Evolutionary conservation across 2,888 invertebrate genomes (phyloP), one percentile per base, ranked within the genome.

Genomic region (Syrista parreyssii): DNA sequence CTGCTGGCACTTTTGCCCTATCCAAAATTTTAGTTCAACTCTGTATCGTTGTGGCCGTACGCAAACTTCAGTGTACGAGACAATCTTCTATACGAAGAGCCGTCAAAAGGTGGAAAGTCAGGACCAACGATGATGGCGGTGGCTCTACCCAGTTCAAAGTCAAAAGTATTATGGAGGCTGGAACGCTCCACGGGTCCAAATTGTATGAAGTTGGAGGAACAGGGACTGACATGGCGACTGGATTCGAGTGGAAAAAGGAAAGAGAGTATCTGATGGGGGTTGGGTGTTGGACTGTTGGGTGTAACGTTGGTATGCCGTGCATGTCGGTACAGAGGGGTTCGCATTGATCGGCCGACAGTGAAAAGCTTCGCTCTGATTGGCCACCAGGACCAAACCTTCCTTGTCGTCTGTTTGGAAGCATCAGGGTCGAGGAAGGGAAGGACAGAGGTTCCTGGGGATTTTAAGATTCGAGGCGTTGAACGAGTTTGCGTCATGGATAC

Each of bases 291-390:
- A 55, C 15, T 55, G 6, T 55, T 55, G 55, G 23, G 9, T 55
- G 55, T 82, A 79, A 78, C 81, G 77, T 81, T 82, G 84, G 82
- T 84, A 85, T 86, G 84, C 83, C 81, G 83, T 85, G 85, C 85
- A 86, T 80, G 89, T 90, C 88, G 88, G 89, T 90, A 90, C 86
- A 88, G 87, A 86, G 89, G 90, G 83, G 86, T 88, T 83, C 89
- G 87, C 91, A 91, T 91, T 89, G 91, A 91, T 91, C 90, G 87
- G 88, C 86, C 79, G 84, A 84, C 82, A 85, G 82, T 82, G 85
- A 84, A 85, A 84, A 87, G 89, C 88, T 83, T 79, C 75, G 79
- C 86, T 87, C 87, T 81, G 87, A 91, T 91, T 91, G 91, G 91
- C 84, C 84, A 75, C n/a, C 78, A 23, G 32, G 12, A 30, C 35